Base-by-base conservation (phyloP, 2,113 vertebrate species). In the Pterocles burchelli region DNA sequence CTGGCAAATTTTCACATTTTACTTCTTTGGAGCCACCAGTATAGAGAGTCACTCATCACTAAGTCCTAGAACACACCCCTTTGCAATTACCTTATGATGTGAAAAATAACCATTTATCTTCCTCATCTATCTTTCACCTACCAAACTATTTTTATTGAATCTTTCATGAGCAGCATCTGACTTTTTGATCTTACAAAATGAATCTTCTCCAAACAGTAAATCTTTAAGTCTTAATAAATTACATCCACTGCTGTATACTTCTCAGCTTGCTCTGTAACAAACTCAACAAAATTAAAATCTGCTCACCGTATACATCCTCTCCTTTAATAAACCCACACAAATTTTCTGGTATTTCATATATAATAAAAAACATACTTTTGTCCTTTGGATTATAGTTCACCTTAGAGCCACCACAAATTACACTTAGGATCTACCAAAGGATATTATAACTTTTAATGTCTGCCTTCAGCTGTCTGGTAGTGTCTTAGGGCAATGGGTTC, bases 201-300 rank as follows among this genome's bases (percentile, higher is more conserved):
- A 58, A 49, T 57, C n/a, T 85, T 91, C 74, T 75, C 17, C 49
- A 85, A 81, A 54, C 31, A 83, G 22, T 77, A 93, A 83, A 79
- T 76, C 86, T 89, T 85, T 67, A 75, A 46, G 58, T 87, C 66
- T 81, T 76, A 91, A 68, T 76, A 89, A 94, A 82, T 81, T 79
- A 80, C 18, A 85, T 76, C 49, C 67, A 10, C 41, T 72, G 33
- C 26, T 83, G 79, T 86, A 57, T 31, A 71, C 19, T 66, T 93
- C 70, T 87, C 77, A 71, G 25, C 48, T 70, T 85, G 36, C n/a
- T 85, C 46, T 71, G 24, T 52, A 85, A 82, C 36, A 72, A 94
- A 87, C 45, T 26, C 57, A 70, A 33, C 25, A 74, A 89, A 70
- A 88, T 70, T 89, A 73, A 94, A 88, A 83, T 41, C 67, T 85